phyloP scores from a whole-genome alignment of 2,797 vertebrate species.

The Yasuhikotakia modesta region DNA sequence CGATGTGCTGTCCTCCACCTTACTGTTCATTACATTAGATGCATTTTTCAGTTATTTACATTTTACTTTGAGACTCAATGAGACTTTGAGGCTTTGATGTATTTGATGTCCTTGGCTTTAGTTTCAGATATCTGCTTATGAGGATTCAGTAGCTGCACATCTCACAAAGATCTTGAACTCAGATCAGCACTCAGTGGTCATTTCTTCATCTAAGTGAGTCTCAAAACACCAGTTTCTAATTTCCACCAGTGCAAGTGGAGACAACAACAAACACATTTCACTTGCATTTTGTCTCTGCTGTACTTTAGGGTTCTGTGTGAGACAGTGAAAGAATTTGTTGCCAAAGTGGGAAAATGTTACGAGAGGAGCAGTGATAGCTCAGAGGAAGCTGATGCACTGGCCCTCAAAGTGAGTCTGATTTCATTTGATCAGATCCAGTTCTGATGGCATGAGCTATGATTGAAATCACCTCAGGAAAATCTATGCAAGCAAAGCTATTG shows the following conservation, averaged over 20 bases:
- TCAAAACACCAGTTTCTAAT: not conserved
- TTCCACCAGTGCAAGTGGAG: not conserved
- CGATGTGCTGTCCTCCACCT: too few relatives aligned
- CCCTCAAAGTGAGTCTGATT: conserved; percentile 85
- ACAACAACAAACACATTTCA: not conserved
- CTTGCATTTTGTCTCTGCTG: not conserved
- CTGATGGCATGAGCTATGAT: too few relatives aligned
- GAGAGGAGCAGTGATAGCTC: conserved; percentile 87
- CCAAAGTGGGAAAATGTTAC: conserved; percentile 93
- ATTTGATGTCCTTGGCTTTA: conserved; percentile 41
- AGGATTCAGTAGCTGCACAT: conserved; percentile 93
- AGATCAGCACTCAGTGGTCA: conserved; percentile 92
- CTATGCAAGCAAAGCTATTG: not conserved
- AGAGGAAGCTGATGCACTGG: conserved; percentile 88
- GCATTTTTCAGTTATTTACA: not conserved
- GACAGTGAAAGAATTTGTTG: conserved; percentile 96
- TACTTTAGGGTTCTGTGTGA: conserved; percentile 89
- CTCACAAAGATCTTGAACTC: conserved; percentile 98
- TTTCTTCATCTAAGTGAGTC: conserved; percentile 96
- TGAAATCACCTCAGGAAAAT: not conserved
- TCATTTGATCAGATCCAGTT: too few relatives aligned
- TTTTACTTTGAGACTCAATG: too few relatives aligned
- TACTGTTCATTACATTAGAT: too few relatives aligned
- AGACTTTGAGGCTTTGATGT: not conserved
- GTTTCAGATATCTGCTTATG: conserved; percentile 93